Conservation (phyloP, 2,113 vertebrate genomes). For the Lasiurus cinereus region DNA sequence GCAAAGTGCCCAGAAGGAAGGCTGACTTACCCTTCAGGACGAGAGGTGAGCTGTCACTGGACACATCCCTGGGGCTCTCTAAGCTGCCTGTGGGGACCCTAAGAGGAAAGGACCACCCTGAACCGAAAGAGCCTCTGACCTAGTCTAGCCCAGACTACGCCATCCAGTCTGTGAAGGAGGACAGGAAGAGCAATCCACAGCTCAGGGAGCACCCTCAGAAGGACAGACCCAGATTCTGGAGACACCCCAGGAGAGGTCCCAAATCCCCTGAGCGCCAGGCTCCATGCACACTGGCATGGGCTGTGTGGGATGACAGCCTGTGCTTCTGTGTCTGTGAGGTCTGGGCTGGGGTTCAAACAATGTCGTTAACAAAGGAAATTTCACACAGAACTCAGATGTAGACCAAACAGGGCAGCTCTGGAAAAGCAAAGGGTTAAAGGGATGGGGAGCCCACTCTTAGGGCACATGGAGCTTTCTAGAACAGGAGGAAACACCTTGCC, state of each 20-base stretch:
- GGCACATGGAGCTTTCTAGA: neutral
- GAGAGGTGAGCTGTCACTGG: conserved; percentile 65
- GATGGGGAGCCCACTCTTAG: too few species aligned
- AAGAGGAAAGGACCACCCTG: neutral
- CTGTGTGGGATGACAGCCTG: too few species aligned
- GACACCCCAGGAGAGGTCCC: too few species aligned
- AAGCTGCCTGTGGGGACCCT: conserved; percentile 63
- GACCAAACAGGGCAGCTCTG: too few species aligned
- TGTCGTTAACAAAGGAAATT: neutral
- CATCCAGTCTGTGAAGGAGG: neutral
- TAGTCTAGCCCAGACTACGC: neutral
- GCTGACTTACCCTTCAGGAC: conserved; percentile 65
- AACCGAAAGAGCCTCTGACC: neutral
- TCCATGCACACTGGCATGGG: too few species aligned
- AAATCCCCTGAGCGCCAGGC: too few species aligned
- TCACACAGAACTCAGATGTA: neutral
- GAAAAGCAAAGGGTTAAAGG: neutral
- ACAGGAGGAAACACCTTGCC: neutral
- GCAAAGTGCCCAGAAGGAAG: rapidly evolving
- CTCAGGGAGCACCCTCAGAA: too few species aligned
- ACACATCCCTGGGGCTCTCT: conserved; percentile 67
- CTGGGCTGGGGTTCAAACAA: too few species aligned
- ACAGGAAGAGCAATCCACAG: too few species aligned
- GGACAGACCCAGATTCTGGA: too few species aligned
- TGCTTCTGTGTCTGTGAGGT: too few species aligned